Conservation (phyloP, 1,140 invertebrate species). For the Drosophila prosaltans region DNA sequence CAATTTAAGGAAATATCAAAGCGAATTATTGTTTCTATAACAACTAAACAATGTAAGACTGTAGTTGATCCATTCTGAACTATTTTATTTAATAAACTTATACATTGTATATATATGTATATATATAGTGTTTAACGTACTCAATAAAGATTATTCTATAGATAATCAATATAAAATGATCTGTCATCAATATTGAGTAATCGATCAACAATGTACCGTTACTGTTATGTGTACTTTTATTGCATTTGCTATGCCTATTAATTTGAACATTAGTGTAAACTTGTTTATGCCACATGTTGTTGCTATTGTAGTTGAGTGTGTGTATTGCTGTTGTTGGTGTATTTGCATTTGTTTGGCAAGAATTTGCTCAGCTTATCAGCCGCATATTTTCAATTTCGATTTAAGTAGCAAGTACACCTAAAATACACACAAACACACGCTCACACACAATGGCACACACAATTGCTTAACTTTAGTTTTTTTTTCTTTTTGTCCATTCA, state of each 20-base stretch:
- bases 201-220: too few relatives aligned
- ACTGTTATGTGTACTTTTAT: too few relatives aligned
- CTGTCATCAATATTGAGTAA: too few relatives aligned
- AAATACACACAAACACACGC: background rate
- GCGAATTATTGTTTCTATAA: too few relatives aligned
- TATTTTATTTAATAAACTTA: too few relatives aligned
- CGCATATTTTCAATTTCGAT: conserved; percentile 39
- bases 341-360: conserved; percentile 22
- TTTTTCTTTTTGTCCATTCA: conserved; percentile 26
- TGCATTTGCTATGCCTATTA: background rate
- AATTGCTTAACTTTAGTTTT: background rate
- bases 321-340: background rate
- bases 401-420: conserved; percentile 14
- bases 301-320: conserved; percentile 8
- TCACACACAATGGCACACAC: background rate
- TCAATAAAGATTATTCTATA: background rate
- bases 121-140: background rate
- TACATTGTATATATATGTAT: too few relatives aligned
- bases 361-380: conserved; percentile 50
- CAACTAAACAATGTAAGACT: too few relatives aligned
- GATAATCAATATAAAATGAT: too few relatives aligned
- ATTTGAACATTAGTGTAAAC: conserved; percentile 33
- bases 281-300: conserved; percentile 41
- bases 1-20: background rate
- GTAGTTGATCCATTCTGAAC: too few relatives aligned